Conservation (phyloP, 2,888 invertebrate genomes). For the Dolichomitus sp. region DNA sequence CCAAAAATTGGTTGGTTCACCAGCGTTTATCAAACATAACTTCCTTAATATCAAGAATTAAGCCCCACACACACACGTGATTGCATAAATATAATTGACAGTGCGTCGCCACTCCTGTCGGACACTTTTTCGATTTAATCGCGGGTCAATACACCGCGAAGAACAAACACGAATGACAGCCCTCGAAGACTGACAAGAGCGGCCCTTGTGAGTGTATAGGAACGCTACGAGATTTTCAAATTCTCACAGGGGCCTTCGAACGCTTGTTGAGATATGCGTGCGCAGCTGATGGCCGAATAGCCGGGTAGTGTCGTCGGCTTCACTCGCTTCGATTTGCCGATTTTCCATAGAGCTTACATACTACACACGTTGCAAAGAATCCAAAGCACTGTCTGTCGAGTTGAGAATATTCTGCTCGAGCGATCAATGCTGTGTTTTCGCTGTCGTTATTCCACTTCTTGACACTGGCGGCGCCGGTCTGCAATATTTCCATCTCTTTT, state of each 20-base stretch:
- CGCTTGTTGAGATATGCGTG: conserved; percentile 37
- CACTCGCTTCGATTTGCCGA: background rate
- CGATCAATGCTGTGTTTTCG: conserved; percentile 57
- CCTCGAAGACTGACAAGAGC: conserved; percentile 60
- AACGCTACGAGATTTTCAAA: conserved; percentile 70
- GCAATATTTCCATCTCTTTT: conserved; percentile 10
- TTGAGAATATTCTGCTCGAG: conserved; percentile 34
- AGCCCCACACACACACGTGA: conserved; percentile 43
- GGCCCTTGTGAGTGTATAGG: background rate
- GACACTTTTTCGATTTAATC: conserved; percentile 14
- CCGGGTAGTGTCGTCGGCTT: conserved; percentile 14
- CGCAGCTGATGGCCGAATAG: conserved; percentile 25
- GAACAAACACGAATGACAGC: conserved; percentile 67
- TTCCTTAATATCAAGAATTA: conserved; percentile 3
- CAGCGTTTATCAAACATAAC: conserved; percentile 64
- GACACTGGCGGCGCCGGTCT: conserved; percentile 48
- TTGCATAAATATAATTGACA: conserved; percentile 21
- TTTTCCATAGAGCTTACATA: conserved; percentile 15
- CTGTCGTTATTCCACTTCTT: conserved; percentile 20
- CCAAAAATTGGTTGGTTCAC: conserved; percentile 26
- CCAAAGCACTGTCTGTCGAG: conserved; percentile 14
- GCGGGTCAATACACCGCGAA: conserved; percentile 4
- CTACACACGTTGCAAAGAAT: background rate
- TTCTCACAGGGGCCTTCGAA: conserved; percentile 56
- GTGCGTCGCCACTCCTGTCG: conserved; percentile 21